Conservation (phyloP, 2,888 invertebrate species). For the Cephus nigrinus region DNA sequence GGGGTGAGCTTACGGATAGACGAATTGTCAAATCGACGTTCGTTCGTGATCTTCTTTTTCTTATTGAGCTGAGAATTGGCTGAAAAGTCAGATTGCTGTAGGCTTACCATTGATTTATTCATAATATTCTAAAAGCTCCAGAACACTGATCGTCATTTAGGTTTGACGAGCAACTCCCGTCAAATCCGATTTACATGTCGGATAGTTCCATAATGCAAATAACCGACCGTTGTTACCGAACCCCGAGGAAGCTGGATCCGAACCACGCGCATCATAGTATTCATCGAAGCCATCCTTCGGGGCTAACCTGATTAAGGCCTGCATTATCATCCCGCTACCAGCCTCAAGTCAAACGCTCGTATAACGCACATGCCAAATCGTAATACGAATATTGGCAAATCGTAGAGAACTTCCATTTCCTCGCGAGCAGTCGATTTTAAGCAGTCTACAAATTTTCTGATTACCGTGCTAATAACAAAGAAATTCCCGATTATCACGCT, state of each 20-base stretch:
- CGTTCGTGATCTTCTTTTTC: background rate
- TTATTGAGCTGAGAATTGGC: background rate
- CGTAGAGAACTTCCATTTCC: background rate
- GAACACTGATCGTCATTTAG: background rate
- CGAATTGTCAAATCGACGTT: background rate
- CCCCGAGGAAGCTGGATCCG: background rate
- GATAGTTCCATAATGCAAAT: slow-evolving; percentile 40
- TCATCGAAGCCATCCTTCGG: slow-evolving; percentile 21
- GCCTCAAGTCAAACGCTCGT: background rate
- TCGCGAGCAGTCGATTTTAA: too few species aligned
- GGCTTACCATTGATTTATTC: background rate
- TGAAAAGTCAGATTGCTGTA: background rate
- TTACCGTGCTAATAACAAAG: too few species aligned
- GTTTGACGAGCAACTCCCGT: background rate
- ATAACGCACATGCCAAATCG: background rate
- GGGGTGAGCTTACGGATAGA: background rate
- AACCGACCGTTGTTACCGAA: slow-evolving; percentile 23
- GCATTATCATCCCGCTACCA: slow-evolving; percentile 38
- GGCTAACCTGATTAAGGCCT: slow-evolving; percentile 49
- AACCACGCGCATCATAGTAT: background rate
- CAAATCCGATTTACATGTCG: slow-evolving; percentile 39
- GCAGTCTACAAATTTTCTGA: background rate
- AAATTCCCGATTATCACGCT: too few species aligned
- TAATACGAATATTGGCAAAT: background rate
- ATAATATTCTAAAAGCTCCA: background rate